Base-by-base conservation (phyloP, 2,113 vertebrate species). In the Tragelaphus imberbis region DNA sequence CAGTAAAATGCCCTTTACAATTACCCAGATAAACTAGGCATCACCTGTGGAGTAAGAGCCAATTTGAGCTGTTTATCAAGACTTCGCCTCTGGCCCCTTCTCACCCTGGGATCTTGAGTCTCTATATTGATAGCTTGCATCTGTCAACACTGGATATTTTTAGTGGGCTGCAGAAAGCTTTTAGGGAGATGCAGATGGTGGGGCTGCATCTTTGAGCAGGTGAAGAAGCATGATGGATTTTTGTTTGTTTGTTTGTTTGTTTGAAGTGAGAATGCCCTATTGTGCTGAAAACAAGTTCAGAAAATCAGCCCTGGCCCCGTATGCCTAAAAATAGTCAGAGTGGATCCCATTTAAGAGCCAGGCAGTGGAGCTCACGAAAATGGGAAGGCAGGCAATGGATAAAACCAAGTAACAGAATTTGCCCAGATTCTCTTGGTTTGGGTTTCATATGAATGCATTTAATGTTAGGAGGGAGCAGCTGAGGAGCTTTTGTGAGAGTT, bases 61-160 rank as follows among this genome's bases (percentile, higher is more conserved):
- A 99, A 99, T 99, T 99, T 99, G 99, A 99, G 99, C 99, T 99
- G 99, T 99, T 99, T 99, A 99, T 99, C 98, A 98, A 99, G 99
- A 99, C 99, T 99, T 99, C 98, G 99, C 98, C 99, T 99, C 99
- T 99, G 99, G 98, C 99, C 99, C 99, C 99, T 99, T 99, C 99
- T 99, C 99, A 99, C 95, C 99, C 99, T 98, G 99, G 98, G 99
- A 99, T 99, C 99, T 98, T 98, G 97, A 98, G 98, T 98, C 98
- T 98, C 98, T 97, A 95, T 99, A 99, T 99, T 98, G 99, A 99
- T 98, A 98, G 99, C 99, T 98, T 98, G 98, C 99, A 99, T 98
- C 99, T 99, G 98, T 98, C 99, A 95, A 98, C 98, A 97, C 98
- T 98, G 98, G 99, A 99, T 99, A 98, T 99, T 99, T 99, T 98